Evolutionary conservation across 2,888 invertebrate species (phyloP).

Genomic region (Dryococelus australis): DNA sequence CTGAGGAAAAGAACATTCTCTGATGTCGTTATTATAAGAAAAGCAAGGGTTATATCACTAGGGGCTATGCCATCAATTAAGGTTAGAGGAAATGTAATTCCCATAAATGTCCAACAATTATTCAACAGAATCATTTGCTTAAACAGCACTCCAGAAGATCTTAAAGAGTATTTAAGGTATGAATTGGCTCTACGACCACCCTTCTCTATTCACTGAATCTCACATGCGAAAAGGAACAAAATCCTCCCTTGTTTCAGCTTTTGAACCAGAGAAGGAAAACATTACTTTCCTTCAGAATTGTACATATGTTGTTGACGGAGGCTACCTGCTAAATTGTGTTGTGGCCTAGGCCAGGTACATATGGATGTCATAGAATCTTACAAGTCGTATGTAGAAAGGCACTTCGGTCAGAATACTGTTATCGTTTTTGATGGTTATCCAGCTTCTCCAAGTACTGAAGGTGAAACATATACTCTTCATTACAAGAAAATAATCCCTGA

Average conservation of each 20-base stretch:
- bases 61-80: no score
- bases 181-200: not conserved
- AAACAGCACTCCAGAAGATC: not conserved
- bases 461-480: not conserved
- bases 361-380: no score
- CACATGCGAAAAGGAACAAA: constrained; percentile 19
- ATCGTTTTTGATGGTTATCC: not conserved
- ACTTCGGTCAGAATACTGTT: not conserved
- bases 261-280: not conserved
- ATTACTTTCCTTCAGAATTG: constrained; percentile 19
- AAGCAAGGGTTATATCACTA: no score
- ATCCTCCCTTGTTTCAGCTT: not conserved
- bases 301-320: not conserved
- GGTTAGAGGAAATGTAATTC: no score
- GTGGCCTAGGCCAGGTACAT: no score
- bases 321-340: not conserved
- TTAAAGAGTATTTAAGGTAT: no score
- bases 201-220: not conserved
- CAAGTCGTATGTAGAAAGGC: constrained; percentile 13
- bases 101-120: no score
- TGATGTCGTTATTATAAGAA: no score
- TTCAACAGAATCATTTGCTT: no score
- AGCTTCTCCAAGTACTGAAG: not conserved
- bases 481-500: constrained; percentile 17
- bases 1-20: no score